Percentiles rank a stretch among this genome's conserved stretches.
phyloP scores from a whole-genome alignment of 2,888 invertebrate genomes.

The Fragum whitleyi region DNA sequence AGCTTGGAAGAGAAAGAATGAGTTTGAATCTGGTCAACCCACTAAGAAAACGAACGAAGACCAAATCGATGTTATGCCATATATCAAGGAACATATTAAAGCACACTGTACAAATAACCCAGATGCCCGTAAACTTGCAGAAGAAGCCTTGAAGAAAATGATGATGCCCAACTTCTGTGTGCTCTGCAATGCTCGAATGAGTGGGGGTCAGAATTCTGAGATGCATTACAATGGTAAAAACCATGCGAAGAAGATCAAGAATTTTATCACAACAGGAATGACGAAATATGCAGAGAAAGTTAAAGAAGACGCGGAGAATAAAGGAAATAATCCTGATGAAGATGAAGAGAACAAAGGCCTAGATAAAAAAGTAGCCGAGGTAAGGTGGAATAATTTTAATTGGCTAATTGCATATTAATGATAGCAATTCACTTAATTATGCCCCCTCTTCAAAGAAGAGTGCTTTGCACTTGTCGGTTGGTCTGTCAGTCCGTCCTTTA shows the following conservation, averaged over 20 bases:
- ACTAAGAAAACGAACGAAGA: constrained; percentile 46
- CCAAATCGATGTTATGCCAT: constrained; percentile 52
- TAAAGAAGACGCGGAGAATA: constrained; percentile 42
- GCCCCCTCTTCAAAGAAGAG: no score
- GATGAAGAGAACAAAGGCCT: constrained; percentile 53
- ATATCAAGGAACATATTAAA: constrained; percentile 56
- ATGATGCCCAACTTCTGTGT: constrained; percentile 85
- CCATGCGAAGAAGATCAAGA: constrained; percentile 85
- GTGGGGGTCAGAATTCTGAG: constrained; percentile 88
- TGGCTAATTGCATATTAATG: background rate
- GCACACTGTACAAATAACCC: constrained; percentile 44
- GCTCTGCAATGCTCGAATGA: constrained; percentile 88
- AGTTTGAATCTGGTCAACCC: constrained; percentile 33
- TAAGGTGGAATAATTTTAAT: no score
- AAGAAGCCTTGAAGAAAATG: constrained; percentile 63
- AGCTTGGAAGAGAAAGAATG: constrained; percentile 14
- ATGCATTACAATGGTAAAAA: constrained; percentile 89
- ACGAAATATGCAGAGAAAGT: constrained; percentile 55
- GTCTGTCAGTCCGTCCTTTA: no score
- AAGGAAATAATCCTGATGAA: constrained; percentile 33
- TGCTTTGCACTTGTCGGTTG: no score
- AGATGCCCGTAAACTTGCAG: constrained; percentile 54
- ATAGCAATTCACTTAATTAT: no score
- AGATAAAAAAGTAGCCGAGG: constrained; percentile 59
- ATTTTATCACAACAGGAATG: constrained; percentile 57